phyloP scores from a whole-genome alignment of 2,888 invertebrate genomes.

The Sialis fuliginosa region DNA sequence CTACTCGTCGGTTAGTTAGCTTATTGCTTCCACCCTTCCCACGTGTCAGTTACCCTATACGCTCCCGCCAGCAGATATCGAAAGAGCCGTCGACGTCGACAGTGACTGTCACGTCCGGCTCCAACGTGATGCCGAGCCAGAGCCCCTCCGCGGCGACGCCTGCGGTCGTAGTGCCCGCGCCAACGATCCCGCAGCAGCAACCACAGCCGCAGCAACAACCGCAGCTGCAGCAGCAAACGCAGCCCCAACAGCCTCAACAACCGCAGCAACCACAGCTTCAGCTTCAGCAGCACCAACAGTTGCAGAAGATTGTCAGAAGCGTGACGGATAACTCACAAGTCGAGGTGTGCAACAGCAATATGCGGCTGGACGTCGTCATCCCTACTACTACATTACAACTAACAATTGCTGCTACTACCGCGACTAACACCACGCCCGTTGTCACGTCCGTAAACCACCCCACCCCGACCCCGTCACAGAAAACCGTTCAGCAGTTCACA shows the following conservation, averaged over 20 bases:
- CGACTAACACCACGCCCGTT: slow-evolving; percentile 16
- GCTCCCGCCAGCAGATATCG: slow-evolving; percentile 15
- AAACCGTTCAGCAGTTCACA: slow-evolving; percentile 25
- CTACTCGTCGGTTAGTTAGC: background rate
- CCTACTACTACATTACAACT: slow-evolving; percentile 18
- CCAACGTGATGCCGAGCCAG: slow-evolving; percentile 11
- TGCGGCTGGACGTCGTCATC: slow-evolving; percentile 16
- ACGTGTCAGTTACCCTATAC: background rate
- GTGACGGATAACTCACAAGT: slow-evolving; percentile 12
- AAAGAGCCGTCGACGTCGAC: slow-evolving; percentile 18
- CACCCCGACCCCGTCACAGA: slow-evolving; percentile 18
- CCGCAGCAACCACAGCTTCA: slow-evolving; percentile 1
- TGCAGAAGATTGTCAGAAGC: background rate
- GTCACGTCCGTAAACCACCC: slow-evolving; percentile 13
- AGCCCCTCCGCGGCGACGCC: slow-evolving; percentile 13
- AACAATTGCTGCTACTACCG: slow-evolving; percentile 19
- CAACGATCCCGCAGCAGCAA: slow-evolving; percentile 7
- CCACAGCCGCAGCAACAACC: slow-evolving; percentile 6
- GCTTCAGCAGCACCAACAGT: slow-evolving; percentile 5
- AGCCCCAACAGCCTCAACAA: background rate
- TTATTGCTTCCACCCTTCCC: slow-evolving; percentile 2
- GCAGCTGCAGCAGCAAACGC: slow-evolving; percentile 10
- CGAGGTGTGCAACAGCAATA: slow-evolving; percentile 24
- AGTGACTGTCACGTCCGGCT: slow-evolving; percentile 14
- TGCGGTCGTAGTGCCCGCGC: slow-evolving; percentile 12